These are phyloP conservation scores for Drymodes brunneopygia DNA, from an alignment of 2,113 vertebrate genomes.

Conservation along the genomic window DNA sequence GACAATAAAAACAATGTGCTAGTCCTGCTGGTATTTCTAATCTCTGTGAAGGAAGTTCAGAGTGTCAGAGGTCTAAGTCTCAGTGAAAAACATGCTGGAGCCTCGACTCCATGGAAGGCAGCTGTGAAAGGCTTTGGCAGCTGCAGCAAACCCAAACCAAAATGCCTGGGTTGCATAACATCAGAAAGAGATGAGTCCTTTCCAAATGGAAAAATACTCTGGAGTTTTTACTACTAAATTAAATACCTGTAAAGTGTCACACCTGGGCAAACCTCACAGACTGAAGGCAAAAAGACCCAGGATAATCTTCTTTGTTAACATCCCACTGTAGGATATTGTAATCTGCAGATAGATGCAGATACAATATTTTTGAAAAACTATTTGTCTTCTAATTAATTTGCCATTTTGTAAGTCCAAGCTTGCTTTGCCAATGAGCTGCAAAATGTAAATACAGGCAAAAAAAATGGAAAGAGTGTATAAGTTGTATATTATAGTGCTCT, in stretches of 20 bases:
- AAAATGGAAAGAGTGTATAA: not conserved
- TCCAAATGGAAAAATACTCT: conserved; percentile 33
- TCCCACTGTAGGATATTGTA: not conserved
- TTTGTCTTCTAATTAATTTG: not conserved
- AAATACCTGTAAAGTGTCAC: not conserved
- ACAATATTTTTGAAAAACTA: not conserved
- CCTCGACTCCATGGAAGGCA: not conserved
- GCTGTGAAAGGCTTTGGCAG: conserved; percentile 13
- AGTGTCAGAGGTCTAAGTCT: conserved; percentile 6
- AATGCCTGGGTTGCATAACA: not conserved
- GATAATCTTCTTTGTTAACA: not conserved
- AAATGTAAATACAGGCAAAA: not conserved
- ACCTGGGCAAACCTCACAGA: not conserved
- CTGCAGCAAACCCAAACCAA: not conserved
- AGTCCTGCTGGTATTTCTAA: not conserved
- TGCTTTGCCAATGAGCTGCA: not conserved
- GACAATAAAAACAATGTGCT: conserved; percentile 2
- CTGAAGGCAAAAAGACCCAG: not conserved
- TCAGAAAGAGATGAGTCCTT: not conserved
- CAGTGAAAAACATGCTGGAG: not conserved
- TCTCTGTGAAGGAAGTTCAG: conserved; percentile 16
- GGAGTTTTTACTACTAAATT: not conserved
- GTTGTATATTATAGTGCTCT: not conserved
- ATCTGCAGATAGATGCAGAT: not conserved
- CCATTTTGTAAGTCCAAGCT: not conserved